Evolutionary conservation across 2,113 vertebrate species (phyloP).

Genomic region (Athene noctua): DNA sequence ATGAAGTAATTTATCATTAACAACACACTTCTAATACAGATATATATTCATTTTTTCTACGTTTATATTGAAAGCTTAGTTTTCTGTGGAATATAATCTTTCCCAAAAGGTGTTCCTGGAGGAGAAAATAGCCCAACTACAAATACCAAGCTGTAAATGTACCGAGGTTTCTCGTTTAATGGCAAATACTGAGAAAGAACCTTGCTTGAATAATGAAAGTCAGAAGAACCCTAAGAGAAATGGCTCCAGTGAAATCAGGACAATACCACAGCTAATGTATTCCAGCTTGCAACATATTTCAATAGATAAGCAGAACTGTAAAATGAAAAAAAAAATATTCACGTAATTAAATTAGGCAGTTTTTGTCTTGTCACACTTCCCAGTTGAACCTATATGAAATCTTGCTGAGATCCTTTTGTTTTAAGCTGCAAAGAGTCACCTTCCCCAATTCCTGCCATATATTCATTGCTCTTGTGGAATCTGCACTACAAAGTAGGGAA

Average conservation of each 20-base stretch:
- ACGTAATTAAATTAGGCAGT: background rate
- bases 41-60: background rate
- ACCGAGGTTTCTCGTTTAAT: background rate
- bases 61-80: background rate
- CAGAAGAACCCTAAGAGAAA: background rate
- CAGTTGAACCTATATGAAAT: background rate
- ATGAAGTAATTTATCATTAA: background rate
- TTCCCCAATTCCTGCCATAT: background rate
- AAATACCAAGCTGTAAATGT: background rate
- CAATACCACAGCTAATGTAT: background rate
- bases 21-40: background rate
- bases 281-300: background rate
- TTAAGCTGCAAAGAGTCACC: background rate
- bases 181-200: background rate
- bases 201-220: background rate
- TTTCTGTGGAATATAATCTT: background rate
- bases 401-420: background rate
- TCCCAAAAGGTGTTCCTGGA: background rate
- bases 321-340: background rate
- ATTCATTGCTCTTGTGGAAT: background rate
- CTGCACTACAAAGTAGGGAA: background rate
- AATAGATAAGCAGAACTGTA: background rate
- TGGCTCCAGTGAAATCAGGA: background rate
- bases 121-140: background rate
- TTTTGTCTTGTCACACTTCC: background rate